Evolutionary conservation across 2,888 invertebrate genomes (phyloP).

Genomic region (Drosophila paranaensis): DNA sequence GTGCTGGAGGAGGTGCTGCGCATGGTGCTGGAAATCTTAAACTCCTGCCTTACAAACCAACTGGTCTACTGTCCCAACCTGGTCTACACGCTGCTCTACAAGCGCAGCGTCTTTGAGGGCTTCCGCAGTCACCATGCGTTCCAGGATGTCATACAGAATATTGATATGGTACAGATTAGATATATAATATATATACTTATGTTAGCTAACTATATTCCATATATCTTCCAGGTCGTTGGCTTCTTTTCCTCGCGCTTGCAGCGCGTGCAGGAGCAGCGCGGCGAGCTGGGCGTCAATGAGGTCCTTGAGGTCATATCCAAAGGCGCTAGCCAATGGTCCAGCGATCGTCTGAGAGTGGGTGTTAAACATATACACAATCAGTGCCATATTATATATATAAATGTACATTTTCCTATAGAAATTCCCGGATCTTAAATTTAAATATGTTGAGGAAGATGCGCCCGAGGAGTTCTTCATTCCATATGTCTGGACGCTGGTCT

Average conservation of each 20-base stretch:
- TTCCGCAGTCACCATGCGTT: conserved; percentile 95
- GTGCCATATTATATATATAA: neutral
- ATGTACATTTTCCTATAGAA: conserved; percentile 89
- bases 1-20: conserved; percentile 98
- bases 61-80: conserved; percentile 95
- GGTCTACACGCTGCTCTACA: conserved; percentile 97
- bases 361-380: neutral
- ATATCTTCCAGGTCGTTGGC: conserved; percentile 86
- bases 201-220: neutral
- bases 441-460: conserved; percentile 99
- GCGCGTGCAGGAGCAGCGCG: conserved; percentile 87
- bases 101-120: conserved; percentile 94
- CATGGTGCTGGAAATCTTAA: conserved; percentile 98
- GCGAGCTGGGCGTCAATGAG: conserved; percentile 93
- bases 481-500: conserved; percentile 98
- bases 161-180: conserved; percentile 90
- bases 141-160: conserved; percentile 97
- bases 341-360: conserved; percentile 94
- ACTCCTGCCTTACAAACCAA: conserved; percentile 96
- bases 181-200: neutral
- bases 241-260: conserved; percentile 88
- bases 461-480: conserved; percentile 99
- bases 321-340: conserved; percentile 96
- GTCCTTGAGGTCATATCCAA: conserved; percentile 95
- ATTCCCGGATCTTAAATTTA: conserved; percentile 99